phyloP scores from a whole-genome alignment of 2,888 invertebrate species.

The Gari tellinella region DNA sequence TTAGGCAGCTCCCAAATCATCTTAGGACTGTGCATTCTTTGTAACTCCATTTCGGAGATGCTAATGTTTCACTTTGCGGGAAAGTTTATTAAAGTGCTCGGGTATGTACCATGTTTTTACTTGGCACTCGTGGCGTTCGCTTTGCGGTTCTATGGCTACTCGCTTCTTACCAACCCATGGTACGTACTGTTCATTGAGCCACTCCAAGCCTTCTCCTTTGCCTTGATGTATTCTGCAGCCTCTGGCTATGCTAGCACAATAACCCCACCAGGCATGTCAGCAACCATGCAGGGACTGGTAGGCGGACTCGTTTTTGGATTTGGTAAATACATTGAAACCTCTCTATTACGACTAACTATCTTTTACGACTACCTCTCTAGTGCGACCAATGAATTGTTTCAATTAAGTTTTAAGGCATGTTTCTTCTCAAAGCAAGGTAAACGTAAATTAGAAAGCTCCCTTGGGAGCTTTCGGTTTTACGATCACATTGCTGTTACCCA shows the following conservation, averaged over 20 bases:
- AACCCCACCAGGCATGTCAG: constrained; percentile 92
- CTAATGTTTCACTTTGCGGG: constrained; percentile 90
- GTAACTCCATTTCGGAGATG: constrained; percentile 73
- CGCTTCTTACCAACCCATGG: constrained; percentile 92
- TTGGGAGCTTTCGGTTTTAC: too few relatives aligned
- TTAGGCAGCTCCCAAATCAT: constrained; percentile 67
- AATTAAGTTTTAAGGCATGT: too few relatives aligned
- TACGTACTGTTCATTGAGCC: constrained; percentile 93
- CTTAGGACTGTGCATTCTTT: constrained; percentile 74
- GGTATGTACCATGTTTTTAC: constrained; percentile 92
- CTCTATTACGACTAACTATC: too few relatives aligned
- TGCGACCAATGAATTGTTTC: too few relatives aligned
- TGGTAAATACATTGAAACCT: constrained; percentile 86
- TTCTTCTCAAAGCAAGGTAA: too few relatives aligned
- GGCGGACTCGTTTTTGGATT: constrained; percentile 96
- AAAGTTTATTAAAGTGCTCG: constrained; percentile 90
- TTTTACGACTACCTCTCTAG: too few relatives aligned
- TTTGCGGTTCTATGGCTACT: constrained; percentile 92
- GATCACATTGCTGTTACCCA: too few relatives aligned
- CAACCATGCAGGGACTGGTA: constrained; percentile 93
- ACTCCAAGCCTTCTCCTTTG: constrained; percentile 94
- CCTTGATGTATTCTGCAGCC: constrained; percentile 96
- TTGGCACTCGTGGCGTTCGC: constrained; percentile 92
- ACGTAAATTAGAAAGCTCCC: too few relatives aligned
- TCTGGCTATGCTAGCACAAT: constrained; percentile 94